Evolutionary conservation across 2,888 invertebrate genomes (phyloP).

Genomic region (Lydus trimaculatus): DNA sequence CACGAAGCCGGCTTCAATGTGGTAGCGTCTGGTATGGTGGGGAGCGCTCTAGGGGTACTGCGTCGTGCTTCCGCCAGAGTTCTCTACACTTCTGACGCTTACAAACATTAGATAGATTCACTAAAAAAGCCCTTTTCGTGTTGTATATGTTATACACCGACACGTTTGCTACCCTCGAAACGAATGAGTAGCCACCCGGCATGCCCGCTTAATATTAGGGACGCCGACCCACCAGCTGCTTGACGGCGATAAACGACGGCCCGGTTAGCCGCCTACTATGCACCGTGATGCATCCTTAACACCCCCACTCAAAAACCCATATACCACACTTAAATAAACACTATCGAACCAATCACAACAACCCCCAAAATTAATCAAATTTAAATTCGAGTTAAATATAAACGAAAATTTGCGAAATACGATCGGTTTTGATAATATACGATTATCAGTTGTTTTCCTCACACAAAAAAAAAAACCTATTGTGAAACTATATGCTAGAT

Average conservation of each 20-base stretch:
- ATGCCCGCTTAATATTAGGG: conserved; percentile 57
- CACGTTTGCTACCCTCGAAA: conserved; percentile 55
- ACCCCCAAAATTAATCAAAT: not conserved
- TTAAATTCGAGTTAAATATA: not conserved
- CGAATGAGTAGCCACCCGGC: conserved; percentile 55
- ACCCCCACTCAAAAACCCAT: conserved; percentile 18
- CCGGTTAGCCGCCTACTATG: conserved; percentile 25
- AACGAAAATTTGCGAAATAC: not conserved
- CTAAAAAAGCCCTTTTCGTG: conserved; percentile 5
- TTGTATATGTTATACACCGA: conserved; percentile 34
- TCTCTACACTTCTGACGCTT: conserved; percentile 36
- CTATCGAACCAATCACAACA: not conserved
- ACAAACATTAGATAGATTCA: conserved; percentile 30
- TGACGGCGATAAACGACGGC: conserved; percentile 35
- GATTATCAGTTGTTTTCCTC: not conserved
- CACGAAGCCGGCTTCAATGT: conserved; percentile 46
- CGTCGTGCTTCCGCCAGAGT: conserved; percentile 53
- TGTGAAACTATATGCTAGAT: too few relatives aligned
- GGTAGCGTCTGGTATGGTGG: conserved; percentile 55
- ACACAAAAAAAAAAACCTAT: too few relatives aligned
- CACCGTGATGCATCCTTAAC: conserved; percentile 14
- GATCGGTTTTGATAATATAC: not conserved
- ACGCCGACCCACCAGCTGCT: conserved; percentile 51
- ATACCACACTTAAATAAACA: conserved; percentile 19
- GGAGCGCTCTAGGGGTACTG: conserved; percentile 57